Percentiles rank a stretch among this genome's conserved stretches.
Evolutionary conservation across 2,113 vertebrate genomes (phyloP).

Genomic region (Uria lomvia): DNA sequence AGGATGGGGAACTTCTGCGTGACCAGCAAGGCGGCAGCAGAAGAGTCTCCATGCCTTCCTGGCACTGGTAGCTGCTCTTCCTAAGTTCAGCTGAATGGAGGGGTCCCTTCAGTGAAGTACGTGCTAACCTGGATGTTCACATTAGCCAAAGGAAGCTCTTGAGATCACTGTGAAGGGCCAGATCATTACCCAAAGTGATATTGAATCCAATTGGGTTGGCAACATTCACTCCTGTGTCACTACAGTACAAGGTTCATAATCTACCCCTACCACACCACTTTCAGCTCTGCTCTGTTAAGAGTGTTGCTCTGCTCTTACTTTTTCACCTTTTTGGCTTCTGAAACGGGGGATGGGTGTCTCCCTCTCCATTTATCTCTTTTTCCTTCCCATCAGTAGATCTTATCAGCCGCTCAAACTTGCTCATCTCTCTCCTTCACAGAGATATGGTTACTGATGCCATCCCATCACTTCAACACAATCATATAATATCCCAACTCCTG

Average conservation of each 20-base stretch:
- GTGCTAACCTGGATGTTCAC: neutral
- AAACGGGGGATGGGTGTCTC: neutral
- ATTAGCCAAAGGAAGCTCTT: neutral
- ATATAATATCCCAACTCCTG: neutral
- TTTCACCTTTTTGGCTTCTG: neutral
- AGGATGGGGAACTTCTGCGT: neutral
- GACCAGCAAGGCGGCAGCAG: neutral
- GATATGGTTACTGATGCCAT: neutral
- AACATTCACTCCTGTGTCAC: neutral
- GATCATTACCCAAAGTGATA: neutral
- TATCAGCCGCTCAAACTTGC: rapidly evolving
- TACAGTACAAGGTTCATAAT: neutral
- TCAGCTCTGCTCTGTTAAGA: neutral
- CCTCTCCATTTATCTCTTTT: neutral
- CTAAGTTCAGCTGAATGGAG: neutral
- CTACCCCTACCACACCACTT: neutral
- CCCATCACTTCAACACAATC: neutral
- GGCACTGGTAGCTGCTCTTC: neutral
- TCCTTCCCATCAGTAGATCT: neutral
- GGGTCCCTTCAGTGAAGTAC: neutral
- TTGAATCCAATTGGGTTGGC: neutral
- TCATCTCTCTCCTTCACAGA: neutral
- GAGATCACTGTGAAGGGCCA: neutral
- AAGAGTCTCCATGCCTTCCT: neutral
- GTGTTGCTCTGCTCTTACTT: neutral